These are phyloP conservation scores for Heliconius aoede DNA, from an alignment of 2,888 invertebrate species.

Conservation along the genomic window DNA sequence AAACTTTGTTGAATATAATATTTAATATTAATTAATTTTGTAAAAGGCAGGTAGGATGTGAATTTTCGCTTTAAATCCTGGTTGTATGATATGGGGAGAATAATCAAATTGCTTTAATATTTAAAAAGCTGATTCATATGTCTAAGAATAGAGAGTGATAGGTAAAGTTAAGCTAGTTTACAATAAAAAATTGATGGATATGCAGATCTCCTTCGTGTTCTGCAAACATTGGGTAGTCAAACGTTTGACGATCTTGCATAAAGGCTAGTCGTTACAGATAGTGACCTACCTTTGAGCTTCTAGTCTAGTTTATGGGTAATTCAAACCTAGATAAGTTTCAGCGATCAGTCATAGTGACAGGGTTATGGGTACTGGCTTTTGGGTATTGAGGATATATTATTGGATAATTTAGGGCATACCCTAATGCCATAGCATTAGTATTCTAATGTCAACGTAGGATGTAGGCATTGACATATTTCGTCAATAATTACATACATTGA, in stretches of 20 bases:
- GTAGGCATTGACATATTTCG: no score
- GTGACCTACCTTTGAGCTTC: neutral
- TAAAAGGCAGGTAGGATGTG: conserved; percentile 1
- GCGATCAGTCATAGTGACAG: neutral
- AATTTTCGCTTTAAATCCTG: conserved; percentile 1
- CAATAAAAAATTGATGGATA: neutral
- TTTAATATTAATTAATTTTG: conserved; percentile 25
- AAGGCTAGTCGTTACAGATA: neutral
- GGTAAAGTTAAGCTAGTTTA: neutral
- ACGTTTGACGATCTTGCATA: conserved; percentile 1
- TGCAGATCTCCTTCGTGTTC: neutral
- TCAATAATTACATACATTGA: no score
- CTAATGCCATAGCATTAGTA: no score
- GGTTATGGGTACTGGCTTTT: no score
- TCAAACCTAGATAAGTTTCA: neutral
- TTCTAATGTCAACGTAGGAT: no score
- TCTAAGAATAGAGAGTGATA: neutral
- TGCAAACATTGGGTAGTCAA: neutral
- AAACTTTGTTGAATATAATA: conserved; percentile 13
- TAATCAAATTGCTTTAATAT: conserved; percentile 11
- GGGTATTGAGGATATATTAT: neutral
- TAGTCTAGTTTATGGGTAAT: neutral
- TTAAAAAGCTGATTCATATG: neutral
- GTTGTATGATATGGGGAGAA: neutral
- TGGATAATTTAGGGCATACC: neutral